phyloP scores from a whole-genome alignment of 64 coral and sea anemone genomes.

The Cladopsammia gracilis region DNA sequence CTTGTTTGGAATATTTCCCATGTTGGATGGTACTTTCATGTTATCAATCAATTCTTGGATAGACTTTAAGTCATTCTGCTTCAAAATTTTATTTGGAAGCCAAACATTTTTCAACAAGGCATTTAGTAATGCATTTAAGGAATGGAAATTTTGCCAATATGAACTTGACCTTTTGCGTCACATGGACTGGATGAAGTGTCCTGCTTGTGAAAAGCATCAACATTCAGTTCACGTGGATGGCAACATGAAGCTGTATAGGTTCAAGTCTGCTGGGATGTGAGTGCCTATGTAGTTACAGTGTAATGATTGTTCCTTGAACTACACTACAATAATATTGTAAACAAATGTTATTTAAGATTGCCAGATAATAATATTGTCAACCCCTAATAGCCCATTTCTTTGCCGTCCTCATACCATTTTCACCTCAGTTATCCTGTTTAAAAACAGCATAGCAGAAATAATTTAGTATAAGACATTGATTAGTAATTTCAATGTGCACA shows the following conservation, averaged over 20 bases:
- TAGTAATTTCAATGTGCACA: too few relatives aligned
- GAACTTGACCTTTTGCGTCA: constrained; percentile 21
- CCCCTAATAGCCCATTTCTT: too few relatives aligned
- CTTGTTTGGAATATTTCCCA: constrained; percentile 46
- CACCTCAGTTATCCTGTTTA: too few relatives aligned
- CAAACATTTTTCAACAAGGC: too few relatives aligned
- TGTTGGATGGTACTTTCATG: not conserved
- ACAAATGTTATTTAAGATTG: too few relatives aligned
- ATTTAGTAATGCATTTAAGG: too few relatives aligned
- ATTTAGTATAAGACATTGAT: too few relatives aligned
- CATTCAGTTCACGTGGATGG: constrained; percentile 83
- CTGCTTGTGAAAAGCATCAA: constrained; percentile 7
- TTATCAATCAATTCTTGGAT: constrained; percentile 26
- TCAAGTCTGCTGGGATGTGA: constrained; percentile 72
- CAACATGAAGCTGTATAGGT: constrained; percentile 81
- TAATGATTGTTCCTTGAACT: too few relatives aligned
- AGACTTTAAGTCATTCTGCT: not conserved
- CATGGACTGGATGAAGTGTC: constrained; percentile 65
- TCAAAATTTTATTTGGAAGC: not conserved
- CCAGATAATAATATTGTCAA: too few relatives aligned
- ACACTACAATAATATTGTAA: too few relatives aligned
- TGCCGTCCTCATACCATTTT: too few relatives aligned
- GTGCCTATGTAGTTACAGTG: not conserved
- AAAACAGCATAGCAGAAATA: too few relatives aligned
- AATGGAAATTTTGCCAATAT: constrained; percentile 76